phyloP scores from a whole-genome alignment of 2,888 invertebrate species.

The Ectemnius lituratus region DNA sequence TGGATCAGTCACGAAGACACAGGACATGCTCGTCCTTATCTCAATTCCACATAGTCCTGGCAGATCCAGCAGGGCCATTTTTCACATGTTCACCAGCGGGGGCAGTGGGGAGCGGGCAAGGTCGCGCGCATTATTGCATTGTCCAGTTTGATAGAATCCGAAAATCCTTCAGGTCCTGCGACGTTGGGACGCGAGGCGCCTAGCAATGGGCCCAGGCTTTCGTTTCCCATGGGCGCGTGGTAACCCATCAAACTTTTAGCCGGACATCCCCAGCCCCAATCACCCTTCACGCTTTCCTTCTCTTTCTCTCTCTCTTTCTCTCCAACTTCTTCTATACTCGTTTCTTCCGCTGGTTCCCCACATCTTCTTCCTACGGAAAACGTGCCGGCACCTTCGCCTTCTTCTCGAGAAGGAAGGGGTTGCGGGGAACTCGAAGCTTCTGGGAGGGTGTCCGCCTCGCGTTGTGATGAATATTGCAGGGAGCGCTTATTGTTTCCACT shows the following conservation, averaged over 20 bases:
- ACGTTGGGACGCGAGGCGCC: constrained; percentile 68
- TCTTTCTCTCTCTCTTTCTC: constrained; percentile 29
- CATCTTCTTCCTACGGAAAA: too few species aligned
- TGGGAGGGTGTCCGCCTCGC: constrained; percentile 58
- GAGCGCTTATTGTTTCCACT: constrained; percentile 77
- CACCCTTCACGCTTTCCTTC: constrained; percentile 55
- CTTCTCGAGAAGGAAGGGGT: too few species aligned
- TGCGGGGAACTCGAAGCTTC: constrained; percentile 49
- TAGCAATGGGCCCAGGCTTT: constrained; percentile 72
- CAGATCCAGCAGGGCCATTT: constrained; percentile 57
- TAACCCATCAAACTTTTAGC: constrained; percentile 78
- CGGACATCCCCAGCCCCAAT: constrained; percentile 67
- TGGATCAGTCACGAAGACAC: too few species aligned
- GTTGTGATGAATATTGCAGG: constrained; percentile 76
- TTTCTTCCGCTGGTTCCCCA: too few species aligned
- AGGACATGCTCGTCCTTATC: too few species aligned
- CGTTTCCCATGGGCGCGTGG: constrained; percentile 70
- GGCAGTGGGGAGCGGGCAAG: constrained; percentile 50
- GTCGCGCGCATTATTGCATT: constrained; percentile 75
- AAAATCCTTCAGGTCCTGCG: constrained; percentile 75
- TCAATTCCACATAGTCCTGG: background rate
- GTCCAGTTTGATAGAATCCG: constrained; percentile 78
- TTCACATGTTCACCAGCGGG: constrained; percentile 59
- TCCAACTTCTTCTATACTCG: constrained; percentile 1
- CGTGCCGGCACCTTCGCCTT: too few species aligned